These are phyloP conservation scores for Lymantria dispar DNA, from an alignment of 2,888 invertebrate species.

Conservation along the genomic window DNA sequence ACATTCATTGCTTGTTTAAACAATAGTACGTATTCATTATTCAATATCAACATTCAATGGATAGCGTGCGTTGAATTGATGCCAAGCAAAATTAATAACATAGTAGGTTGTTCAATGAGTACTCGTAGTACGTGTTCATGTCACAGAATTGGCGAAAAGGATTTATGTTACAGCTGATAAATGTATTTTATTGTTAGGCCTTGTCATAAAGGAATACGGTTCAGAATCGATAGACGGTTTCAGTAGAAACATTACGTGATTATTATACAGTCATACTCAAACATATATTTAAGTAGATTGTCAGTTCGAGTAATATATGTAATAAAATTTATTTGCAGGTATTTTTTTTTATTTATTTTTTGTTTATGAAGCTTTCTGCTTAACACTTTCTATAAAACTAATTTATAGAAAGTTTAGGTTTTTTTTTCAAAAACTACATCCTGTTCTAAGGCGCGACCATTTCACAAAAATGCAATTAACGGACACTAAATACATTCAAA, in stretches of 20 bases:
- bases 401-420: too few relatives aligned
- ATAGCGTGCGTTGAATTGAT: slow-evolving; percentile 8
- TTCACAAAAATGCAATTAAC: too few relatives aligned
- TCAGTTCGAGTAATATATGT: slow-evolving; percentile 17
- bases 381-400: too few relatives aligned
- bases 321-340: too few relatives aligned
- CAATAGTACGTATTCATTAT: slow-evolving; percentile 8
- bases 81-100: slow-evolving; percentile 2
- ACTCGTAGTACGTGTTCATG: slow-evolving; percentile 29
- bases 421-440: too few relatives aligned
- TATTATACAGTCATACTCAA: slow-evolving; percentile 12
- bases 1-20: slow-evolving; percentile 21
- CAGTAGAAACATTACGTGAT: slow-evolving; percentile 8
- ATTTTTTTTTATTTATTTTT: too few relatives aligned
- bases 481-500: too few relatives aligned
- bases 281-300: slow-evolving; percentile 23
- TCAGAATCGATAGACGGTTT: slow-evolving; percentile 4
- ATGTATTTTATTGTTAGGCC: slow-evolving; percentile 7
- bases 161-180: slow-evolving; percentile 32
- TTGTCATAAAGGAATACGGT: slow-evolving; percentile 21
- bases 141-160: slow-evolving; percentile 30
- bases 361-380: too few relatives aligned
- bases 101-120: slow-evolving; percentile 16
- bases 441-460: too few relatives aligned
- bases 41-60: slow-evolving; percentile 22